A percentile compares a stretch with the other conserved stretches of the same genome.
phyloP scores from a whole-genome alignment of 1,140 invertebrate genomes.

The Fopius arisanus region DNA sequence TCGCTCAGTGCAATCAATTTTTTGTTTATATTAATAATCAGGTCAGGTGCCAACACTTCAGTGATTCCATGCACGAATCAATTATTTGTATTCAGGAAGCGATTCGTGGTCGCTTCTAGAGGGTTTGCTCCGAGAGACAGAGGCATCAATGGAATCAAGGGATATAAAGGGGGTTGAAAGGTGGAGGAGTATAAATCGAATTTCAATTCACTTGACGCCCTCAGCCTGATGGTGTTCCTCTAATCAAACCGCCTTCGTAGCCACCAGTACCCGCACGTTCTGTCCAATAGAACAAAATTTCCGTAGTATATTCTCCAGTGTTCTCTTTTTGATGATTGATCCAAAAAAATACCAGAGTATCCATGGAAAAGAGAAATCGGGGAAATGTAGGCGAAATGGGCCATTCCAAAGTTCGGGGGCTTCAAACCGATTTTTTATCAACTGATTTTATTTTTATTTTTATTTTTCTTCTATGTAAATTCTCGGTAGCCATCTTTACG shows the following conservation, averaged over 20 bases:
- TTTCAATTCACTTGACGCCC: slow-evolving; percentile 37
- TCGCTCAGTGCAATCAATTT: neutral
- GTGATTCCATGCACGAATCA: slow-evolving; percentile 24
- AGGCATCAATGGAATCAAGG: slow-evolving; percentile 20
- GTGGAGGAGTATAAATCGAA: slow-evolving; percentile 34
- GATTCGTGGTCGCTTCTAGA: slow-evolving; percentile 21
- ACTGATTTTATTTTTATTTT: too few species aligned
- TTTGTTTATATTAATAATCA: neutral
- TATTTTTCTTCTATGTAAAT: too few species aligned
- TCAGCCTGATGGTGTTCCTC: slow-evolving; percentile 33
- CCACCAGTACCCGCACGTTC: slow-evolving; percentile 28
- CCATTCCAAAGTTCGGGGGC: too few species aligned
- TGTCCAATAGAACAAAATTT: slow-evolving; percentile 26
- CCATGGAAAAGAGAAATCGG: too few species aligned
- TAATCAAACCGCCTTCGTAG: slow-evolving; percentile 37
- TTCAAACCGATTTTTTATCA: too few species aligned
- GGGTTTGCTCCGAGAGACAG: neutral
- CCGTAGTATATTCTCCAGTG: neutral
- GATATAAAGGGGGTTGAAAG: slow-evolving; percentile 15
- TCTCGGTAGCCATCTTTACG: too few species aligned
- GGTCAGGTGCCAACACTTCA: neutral
- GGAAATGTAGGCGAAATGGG: too few species aligned
- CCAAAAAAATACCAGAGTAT: neutral
- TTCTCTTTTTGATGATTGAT: neutral
- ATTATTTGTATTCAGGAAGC: slow-evolving; percentile 32